Evolutionary conservation across 1,140 invertebrate genomes (phyloP), one percentile per base, ranked within the genome.

Genomic region (Hydropsyche tenuis): DNA sequence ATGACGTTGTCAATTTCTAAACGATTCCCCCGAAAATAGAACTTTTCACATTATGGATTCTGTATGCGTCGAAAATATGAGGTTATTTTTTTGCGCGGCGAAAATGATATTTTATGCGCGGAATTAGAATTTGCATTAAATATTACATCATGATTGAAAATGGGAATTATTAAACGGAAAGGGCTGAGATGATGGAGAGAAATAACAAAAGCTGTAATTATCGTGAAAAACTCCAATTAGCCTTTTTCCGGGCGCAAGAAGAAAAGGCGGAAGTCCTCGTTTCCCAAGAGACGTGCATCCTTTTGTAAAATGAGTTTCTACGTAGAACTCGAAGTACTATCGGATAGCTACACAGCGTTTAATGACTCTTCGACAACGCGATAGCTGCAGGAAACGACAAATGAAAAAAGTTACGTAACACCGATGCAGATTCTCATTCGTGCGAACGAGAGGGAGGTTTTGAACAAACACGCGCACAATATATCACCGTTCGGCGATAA

Each of bases 171-270:
- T n/a, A n/a, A n/a, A n/a, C n/a, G n/a, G n/a, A n/a, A 37, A 37
- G 30, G 30, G 30, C 9, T 37, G 9, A 37, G 30, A 37, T 9
- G 30, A 37, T 37, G 30, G 9, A 37, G 30, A 37, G 30, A 37
- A 37, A 37, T 37, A 27, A 25, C 2, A 22, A 42, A 3, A 45
- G 43, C 46, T 56, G 70, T 69, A 75, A 75, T 75, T 73, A 75
- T 18, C 25, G 65, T n/a, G 23, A 72, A 75, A 73, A 73, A 73
- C 63, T 56, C 48, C 70, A 73, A 75, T 75, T 73, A 75, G 64
- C 51, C 27, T 66, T 66, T 9, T 45, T 7, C 63, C 63, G 63
- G 30, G 37, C 16, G n/a, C 30, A 20, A 22, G n/a, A 63, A 45
- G 16, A 42, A 43, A 66, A 20, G 42, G 63, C 63, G 63, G 37